Evolutionary conservation across 2,113 vertebrate genomes (phyloP).

Genomic region (Gracilinanus agilis): DNA sequence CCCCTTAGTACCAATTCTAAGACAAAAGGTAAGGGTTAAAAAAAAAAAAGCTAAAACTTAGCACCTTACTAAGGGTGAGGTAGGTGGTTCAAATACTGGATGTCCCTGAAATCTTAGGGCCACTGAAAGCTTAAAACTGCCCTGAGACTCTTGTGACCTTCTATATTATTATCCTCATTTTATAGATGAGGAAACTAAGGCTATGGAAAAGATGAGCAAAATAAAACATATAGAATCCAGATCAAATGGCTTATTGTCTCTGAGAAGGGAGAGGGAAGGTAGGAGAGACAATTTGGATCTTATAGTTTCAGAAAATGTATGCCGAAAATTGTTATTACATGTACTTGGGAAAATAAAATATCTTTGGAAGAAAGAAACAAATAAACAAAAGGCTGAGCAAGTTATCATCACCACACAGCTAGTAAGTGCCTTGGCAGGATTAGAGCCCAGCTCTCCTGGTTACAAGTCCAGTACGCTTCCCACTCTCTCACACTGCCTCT

Average conservation of each 20-base stretch:
- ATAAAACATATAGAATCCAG: background rate
- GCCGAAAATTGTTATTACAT: too few relatives aligned
- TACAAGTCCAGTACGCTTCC: background rate
- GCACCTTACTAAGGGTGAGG: background rate
- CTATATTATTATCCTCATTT: background rate
- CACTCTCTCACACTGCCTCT: background rate
- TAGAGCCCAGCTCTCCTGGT: background rate
- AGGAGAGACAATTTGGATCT: too few relatives aligned
- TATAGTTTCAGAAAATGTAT: too few relatives aligned
- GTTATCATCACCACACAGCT: too few relatives aligned
- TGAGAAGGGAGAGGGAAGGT: too few relatives aligned
- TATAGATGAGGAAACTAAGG: background rate
- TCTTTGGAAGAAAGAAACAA: too few relatives aligned
- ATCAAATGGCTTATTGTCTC: background rate
- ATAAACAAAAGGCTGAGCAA: too few relatives aligned
- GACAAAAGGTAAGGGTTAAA: too few relatives aligned
- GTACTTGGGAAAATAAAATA: too few relatives aligned
- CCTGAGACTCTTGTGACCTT: background rate
- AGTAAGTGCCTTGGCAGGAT: background rate
- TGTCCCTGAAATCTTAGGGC: background rate
- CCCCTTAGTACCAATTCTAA: too few relatives aligned
- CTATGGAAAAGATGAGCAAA: background rate
- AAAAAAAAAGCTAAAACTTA: background rate
- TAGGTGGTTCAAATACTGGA: background rate
- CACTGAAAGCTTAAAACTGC: background rate